These are phyloP conservation scores for Patella caerulea DNA, from an alignment of 2,888 invertebrate species.

Conservation along the genomic window DNA sequence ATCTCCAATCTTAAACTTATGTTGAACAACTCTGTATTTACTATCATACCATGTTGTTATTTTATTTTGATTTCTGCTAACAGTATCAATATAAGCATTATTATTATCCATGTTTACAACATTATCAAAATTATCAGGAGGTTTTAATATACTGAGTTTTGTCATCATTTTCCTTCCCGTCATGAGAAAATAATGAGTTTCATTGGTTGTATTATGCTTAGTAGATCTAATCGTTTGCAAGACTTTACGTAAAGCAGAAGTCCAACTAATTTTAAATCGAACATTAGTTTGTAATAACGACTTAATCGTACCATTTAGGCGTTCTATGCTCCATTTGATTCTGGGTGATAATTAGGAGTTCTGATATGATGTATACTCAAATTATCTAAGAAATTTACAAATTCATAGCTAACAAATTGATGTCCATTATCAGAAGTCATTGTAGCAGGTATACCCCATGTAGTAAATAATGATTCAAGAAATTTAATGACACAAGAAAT, in stretches of 20 bases:
- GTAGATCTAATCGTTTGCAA: not conserved
- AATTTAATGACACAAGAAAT: not conserved
- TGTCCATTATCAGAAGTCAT: conserved; percentile 15
- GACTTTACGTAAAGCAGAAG: not conserved
- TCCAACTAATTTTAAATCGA: not conserved
- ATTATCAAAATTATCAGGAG: no score
- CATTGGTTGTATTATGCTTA: not conserved
- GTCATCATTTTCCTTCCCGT: no score
- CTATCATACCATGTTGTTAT: not conserved
- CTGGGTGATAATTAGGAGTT: not conserved
- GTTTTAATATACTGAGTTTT: no score
- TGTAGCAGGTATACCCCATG: not conserved
- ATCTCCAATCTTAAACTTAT: not conserved
- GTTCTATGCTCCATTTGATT: not conserved
- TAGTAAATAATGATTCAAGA: not conserved
- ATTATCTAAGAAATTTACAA: not conserved
- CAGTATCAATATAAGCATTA: not conserved
- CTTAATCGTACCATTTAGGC: conserved; percentile 1
- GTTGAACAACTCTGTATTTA: not conserved
- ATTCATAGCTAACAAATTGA: conserved; percentile 3
- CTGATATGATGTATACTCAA: not conserved
- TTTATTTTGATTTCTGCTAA: not conserved
- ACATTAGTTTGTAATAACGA: not conserved
- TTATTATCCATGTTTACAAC: not conserved
- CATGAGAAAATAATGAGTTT: not conserved